Base-by-base conservation (phyloP, 2,797 vertebrate species). In the Ispidina lecontei region DNA sequence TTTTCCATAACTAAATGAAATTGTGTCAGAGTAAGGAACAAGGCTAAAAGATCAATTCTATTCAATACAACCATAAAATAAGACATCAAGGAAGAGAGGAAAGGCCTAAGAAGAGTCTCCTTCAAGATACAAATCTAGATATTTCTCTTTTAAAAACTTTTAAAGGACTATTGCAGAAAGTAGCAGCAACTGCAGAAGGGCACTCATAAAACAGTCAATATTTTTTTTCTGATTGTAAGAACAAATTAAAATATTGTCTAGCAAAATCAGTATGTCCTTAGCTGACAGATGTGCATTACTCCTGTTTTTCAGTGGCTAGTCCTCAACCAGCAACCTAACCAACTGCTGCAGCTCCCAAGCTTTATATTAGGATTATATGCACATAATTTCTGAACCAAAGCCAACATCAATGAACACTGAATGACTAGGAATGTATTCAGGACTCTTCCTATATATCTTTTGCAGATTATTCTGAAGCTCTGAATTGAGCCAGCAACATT, bases 371-470 rank as follows among this genome's bases (percentile, higher is more conserved):
- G 49, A 33, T 22, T 49, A 84, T 87, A 63, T 13, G 10, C 31
- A 80, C 33, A 17, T 12, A 52, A 77, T 81, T 92, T 92, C 63
- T 84, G 73, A 91, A 81, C n/a, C n/a, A 72, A 75, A 71, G 59
- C 35, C 79, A 89, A 26, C 21, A 63, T 33, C 49, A 58, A 1
- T 65, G 51, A 87, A 37, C 15, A 65, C 17, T 52, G 35, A 75
- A 47, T 65, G 75, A 87, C 22, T 6, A 59, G 10, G 16, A 14
- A 63, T 20, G 11, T 3, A 17, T 47, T 93, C 58, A 77, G 75
- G 49, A 41, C 16, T 63, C 79, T 87, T 82, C 23, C 23, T 16
- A 52, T 41, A 3, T 31, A 62, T 44, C 35, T 85, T 13, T 17
- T 81, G 25, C 23, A 74, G 55, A 59, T 33, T 43, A 43, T 14